Conservation (phyloP, 2,888 invertebrate species). For the Drepana falcataria region DNA sequence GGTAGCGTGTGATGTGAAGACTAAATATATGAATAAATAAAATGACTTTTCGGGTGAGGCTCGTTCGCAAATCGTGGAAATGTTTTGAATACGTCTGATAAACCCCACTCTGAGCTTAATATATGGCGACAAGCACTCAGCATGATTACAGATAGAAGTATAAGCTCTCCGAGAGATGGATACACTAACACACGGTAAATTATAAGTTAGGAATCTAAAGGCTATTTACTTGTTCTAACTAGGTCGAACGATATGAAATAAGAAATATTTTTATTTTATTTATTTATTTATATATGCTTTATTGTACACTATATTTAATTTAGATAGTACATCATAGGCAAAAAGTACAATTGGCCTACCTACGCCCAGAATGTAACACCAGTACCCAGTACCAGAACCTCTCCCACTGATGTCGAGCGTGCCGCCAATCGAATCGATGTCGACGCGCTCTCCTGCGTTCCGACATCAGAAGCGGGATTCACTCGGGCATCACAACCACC, state of each 20-base stretch:
- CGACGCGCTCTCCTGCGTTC: too few relatives aligned
- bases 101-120: conserved; percentile 58
- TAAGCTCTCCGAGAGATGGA: conserved; percentile 16
- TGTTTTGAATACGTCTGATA: conserved; percentile 43
- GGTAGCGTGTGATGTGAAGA: conserved; percentile 7
- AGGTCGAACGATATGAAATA: neutral
- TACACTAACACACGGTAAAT: conserved; percentile 4
- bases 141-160: conserved; percentile 49
- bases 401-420: too few relatives aligned
- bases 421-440: too few relatives aligned
- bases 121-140: conserved; percentile 71
- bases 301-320: too few relatives aligned
- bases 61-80: conserved; percentile 34
- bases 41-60: conserved; percentile 26
- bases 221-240: neutral
- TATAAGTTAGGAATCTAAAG: neutral
- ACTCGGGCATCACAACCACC: too few relatives aligned
- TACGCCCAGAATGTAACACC: too few relatives aligned
- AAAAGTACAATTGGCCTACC: too few relatives aligned
- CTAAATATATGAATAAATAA: conserved; percentile 12
- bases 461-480: too few relatives aligned
- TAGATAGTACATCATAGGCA: too few relatives aligned
- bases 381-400: too few relatives aligned
- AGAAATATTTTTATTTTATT: too few relatives aligned
- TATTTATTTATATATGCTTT: too few relatives aligned